A percentile compares a stretch with the other conserved stretches of the same genome.
These are phyloP conservation scores for Solen grandis DNA, from an alignment of 1,140 invertebrate species.

Conservation along the genomic window DNA sequence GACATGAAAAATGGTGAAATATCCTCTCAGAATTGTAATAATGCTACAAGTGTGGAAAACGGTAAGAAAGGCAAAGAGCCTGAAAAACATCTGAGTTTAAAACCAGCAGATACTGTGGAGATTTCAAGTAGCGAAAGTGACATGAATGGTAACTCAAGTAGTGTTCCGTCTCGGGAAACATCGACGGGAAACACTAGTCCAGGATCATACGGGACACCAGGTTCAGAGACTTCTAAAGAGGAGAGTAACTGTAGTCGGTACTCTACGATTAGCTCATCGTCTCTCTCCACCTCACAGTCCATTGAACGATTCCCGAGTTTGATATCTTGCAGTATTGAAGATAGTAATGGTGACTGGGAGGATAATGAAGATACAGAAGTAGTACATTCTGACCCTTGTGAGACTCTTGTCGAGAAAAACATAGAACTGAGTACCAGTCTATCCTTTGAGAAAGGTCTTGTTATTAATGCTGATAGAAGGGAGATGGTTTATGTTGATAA, in stretches of 20 bases:
- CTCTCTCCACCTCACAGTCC: constrained; percentile 58
- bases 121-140: too few relatives aligned
- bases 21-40: too few relatives aligned
- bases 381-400: constrained; percentile 16
- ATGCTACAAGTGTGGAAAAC: too few relatives aligned
- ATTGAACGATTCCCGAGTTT: constrained; percentile 52
- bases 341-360: neutral
- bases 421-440: neutral
- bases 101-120: too few relatives aligned
- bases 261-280: constrained; percentile 84
- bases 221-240: neutral
- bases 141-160: too few relatives aligned
- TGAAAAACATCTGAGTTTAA: too few relatives aligned
- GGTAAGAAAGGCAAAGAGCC: too few relatives aligned
- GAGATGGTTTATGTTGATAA: too few relatives aligned
- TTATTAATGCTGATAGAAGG: too few relatives aligned
- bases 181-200: neutral
- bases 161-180: neutral
- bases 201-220: neutral
- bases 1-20: too few relatives aligned
- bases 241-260: neutral
- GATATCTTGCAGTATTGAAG: constrained; percentile 52
- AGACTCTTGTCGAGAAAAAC: neutral
- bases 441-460: too few relatives aligned
- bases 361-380: constrained; percentile 4